Evolutionary conservation across 30 jellyfish, hydroid and myxozoan genomes (phyloP), one percentile per base, ranked within the genome.

Genomic region (Aurelia aurita): DNA sequence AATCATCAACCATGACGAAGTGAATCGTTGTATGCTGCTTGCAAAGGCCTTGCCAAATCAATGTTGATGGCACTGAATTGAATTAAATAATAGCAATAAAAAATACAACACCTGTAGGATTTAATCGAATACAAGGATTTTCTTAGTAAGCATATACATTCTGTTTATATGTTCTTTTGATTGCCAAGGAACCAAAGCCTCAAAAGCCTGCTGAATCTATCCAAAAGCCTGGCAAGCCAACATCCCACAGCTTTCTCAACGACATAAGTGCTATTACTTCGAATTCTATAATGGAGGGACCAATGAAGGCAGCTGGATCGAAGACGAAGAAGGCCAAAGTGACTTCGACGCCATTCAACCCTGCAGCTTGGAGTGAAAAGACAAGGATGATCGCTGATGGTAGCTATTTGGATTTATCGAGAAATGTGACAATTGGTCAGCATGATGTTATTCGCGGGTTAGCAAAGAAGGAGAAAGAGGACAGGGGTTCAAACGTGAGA

Each of bases 331-430:
- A 83, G 63, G 72, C 93, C 20, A 83, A 83, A 62, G 89, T 73
- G 18, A 85, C 95, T 31, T 85, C 95, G 27, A 85, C 95, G 18
- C 95, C 95, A 2, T 85, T 85, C 72, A 72, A 70, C 35, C 93
- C 80, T 2, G 47, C 86, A 0, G 68, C 72, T 10, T 83, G 86
- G 87, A 69, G 80, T 44, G 93, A 83, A 67, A 83, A 61, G 69
- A 83, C 93, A 13, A 45, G 86, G 39, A 31, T 47, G 72, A 26
- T 83, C 23, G 81, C 93, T 6, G 93, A 83, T 72, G 93, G 93
- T 19, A 83, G 93, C 45, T 83, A 69, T 49, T 69, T 83, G 0
- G 93, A 83, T 23, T 4, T 63, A 58, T 69, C 93, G 22, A 65
- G 68, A 27, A 80, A 26, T 21, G 26, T 63, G n/a, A 51, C 81